Evolutionary conservation across 2,888 invertebrate genomes (phyloP).

Genomic region (Cremastinae sp.): DNA sequence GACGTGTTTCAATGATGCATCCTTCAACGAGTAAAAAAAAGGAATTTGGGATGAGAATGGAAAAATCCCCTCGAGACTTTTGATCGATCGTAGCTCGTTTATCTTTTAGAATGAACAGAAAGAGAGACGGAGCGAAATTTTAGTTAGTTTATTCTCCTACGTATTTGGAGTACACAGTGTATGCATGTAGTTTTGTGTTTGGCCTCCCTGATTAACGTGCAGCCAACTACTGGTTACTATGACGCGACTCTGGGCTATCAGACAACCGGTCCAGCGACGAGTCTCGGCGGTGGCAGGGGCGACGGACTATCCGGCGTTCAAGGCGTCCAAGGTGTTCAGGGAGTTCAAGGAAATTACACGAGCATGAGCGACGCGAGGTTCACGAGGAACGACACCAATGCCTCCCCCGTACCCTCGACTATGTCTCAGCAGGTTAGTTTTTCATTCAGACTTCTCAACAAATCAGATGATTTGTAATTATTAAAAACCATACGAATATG

Average conservation of each 20-base stretch:
- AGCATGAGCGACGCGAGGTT: slow-evolving; percentile 87
- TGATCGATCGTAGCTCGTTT: slow-evolving; percentile 30
- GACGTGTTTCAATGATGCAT: slow-evolving; percentile 2
- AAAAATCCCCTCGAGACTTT: slow-evolving; percentile 16
- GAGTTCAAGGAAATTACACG: slow-evolving; percentile 83
- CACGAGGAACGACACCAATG: slow-evolving; percentile 88
- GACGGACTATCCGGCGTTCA: slow-evolving; percentile 84
- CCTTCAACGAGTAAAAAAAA: slow-evolving; percentile 16
- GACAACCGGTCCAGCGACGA: slow-evolving; percentile 84
- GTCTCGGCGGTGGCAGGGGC: slow-evolving; percentile 86
- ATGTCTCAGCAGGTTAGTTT: slow-evolving; percentile 84
- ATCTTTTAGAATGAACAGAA: slow-evolving; percentile 45
- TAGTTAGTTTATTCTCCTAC: slow-evolving; percentile 65
- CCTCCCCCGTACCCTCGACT: slow-evolving; percentile 89
- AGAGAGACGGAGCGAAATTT: slow-evolving; percentile 35
- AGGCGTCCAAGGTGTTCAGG: slow-evolving; percentile 77
- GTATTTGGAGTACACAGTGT: slow-evolving; percentile 80
- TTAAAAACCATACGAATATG: not conserved
- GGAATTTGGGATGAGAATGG: not conserved
- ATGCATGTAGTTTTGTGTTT: slow-evolving; percentile 80
- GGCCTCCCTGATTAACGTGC: slow-evolving; percentile 79
- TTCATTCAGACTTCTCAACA: too few species aligned
- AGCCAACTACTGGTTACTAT: slow-evolving; percentile 84
- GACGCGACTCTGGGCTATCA: slow-evolving; percentile 86
- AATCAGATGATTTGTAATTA: too few species aligned